These are phyloP conservation scores for Sebastes taczanowskii DNA, from an alignment of 2,797 vertebrate genomes.

Conservation along the genomic window DNA sequence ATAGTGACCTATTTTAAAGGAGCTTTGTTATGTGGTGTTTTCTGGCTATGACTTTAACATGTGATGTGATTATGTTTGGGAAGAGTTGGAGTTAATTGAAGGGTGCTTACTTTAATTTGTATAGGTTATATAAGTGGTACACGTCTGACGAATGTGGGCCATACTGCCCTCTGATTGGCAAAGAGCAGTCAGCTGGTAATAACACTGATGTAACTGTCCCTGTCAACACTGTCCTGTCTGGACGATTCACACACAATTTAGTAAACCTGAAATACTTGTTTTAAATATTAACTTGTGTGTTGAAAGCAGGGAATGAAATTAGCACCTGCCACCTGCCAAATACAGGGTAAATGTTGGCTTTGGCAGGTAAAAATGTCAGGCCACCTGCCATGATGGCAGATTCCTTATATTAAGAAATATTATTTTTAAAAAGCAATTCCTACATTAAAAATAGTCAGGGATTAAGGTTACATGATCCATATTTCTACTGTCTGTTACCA, in stretches of 20 bases:
- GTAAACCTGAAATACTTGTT: not conserved
- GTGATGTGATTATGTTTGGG: accelerated
- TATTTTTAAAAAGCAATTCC: too few relatives aligned
- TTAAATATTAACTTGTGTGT: not conserved
- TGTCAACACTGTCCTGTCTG: not conserved
- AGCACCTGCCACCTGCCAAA: too few relatives aligned
- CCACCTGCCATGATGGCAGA: too few relatives aligned
- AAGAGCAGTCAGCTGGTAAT: not conserved
- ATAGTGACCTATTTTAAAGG: not conserved
- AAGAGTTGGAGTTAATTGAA: not conserved
- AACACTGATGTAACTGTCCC: constrained; percentile 25
- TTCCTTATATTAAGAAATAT: too few relatives aligned
- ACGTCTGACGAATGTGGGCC: constrained; percentile 3
- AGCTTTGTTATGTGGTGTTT: not conserved
- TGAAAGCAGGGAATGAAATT: not conserved
- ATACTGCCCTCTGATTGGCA: not conserved
- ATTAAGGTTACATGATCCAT: too few relatives aligned
- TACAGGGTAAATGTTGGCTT: too few relatives aligned
- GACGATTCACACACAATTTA: not conserved
- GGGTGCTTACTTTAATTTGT: not conserved
- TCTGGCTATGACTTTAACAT: not conserved
- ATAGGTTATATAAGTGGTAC: constrained; percentile 24
- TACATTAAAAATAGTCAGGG: too few relatives aligned
- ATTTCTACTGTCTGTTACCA: too few relatives aligned
- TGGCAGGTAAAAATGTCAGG: too few relatives aligned